These are phyloP conservation scores for Argentina silus DNA, from an alignment of 2,797 vertebrate genomes.

Conservation along the genomic window DNA sequence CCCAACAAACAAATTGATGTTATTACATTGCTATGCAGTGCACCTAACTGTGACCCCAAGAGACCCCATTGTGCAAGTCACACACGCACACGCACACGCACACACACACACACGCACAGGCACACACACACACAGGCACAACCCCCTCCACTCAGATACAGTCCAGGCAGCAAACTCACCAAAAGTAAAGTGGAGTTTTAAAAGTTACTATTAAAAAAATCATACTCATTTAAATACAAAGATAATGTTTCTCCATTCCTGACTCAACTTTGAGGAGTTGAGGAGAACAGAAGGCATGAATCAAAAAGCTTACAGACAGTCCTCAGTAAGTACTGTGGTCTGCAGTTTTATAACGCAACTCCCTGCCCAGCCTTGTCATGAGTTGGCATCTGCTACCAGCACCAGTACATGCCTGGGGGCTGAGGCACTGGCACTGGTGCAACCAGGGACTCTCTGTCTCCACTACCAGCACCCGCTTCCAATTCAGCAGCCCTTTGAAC, in stretches of 20 bases:
- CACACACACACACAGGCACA: not conserved
- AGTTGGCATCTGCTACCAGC: slow-evolving; percentile 56
- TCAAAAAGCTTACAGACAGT: slow-evolving; percentile 33
- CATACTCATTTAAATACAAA: not conserved
- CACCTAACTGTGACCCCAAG: slow-evolving; percentile 37
- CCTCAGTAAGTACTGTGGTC: not conserved
- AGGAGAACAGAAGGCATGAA: slow-evolving; percentile 37
- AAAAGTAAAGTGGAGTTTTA: not conserved
- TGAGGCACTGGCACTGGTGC: slow-evolving; percentile 58
- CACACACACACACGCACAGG: slow-evolving; percentile 13
- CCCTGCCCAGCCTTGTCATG: slow-evolving; percentile 34
- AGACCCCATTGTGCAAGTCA: not conserved
- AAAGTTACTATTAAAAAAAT: not conserved
- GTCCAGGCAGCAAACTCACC: not conserved
- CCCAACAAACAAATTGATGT: slow-evolving; percentile 50
- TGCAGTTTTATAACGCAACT: slow-evolving; percentile 42
- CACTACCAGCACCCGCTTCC: slow-evolving; percentile 62
- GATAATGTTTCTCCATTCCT: not conserved
- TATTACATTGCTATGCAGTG: slow-evolving; percentile 25
- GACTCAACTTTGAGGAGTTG: slow-evolving; percentile 5
- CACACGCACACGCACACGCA: not conserved
- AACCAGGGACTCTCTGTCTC: slow-evolving; percentile 3
- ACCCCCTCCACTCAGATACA: not conserved
- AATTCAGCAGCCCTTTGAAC: slow-evolving; percentile 72
- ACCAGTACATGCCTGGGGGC: slow-evolving; percentile 21